phyloP scores from a whole-genome alignment of 2,888 invertebrate genomes.

The Ochropleura plecta region DNA sequence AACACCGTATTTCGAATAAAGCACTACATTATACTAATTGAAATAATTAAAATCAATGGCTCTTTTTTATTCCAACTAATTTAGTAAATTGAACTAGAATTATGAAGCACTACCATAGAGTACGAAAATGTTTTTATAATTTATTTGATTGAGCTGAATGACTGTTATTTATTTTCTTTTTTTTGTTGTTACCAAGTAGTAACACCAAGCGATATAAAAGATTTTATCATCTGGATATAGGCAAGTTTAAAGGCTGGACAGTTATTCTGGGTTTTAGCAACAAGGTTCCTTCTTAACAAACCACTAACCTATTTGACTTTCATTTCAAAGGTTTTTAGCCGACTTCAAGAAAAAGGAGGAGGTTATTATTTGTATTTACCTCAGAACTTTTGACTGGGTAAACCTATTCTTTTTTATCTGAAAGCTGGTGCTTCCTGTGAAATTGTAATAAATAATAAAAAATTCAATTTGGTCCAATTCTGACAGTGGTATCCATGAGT shows the following conservation, averaged over 20 bases:
- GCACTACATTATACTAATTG: slow-evolving; percentile 36
- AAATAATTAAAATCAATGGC: slow-evolving; percentile 51
- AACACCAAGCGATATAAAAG: slow-evolving; percentile 6
- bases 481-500: too few species aligned
- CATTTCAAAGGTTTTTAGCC: slow-evolving; percentile 22
- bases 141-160: slow-evolving; percentile 40
- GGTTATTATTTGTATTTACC: too few species aligned
- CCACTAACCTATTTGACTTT: slow-evolving; percentile 38
- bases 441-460: too few species aligned
- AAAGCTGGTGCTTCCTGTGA: too few species aligned
- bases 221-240: background rate
- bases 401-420: too few species aligned
- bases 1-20: slow-evolving; percentile 20
- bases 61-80: slow-evolving; percentile 44
- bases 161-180: slow-evolving; percentile 12
- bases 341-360: too few species aligned
- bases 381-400: too few species aligned
- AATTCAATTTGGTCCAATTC: too few species aligned
- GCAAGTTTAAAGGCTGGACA: slow-evolving; percentile 6
- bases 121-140: slow-evolving; percentile 24
- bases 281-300: slow-evolving; percentile 23
- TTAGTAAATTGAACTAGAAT: slow-evolving; percentile 38
- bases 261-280: slow-evolving; percentile 15
- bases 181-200: slow-evolving; percentile 19
- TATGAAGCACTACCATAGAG: slow-evolving; percentile 35